These are phyloP conservation scores for Cassiopea andromeda DNA, from an alignment of 30 jellyfish, hydroid and myxozoan species.

Conservation along the genomic window DNA sequence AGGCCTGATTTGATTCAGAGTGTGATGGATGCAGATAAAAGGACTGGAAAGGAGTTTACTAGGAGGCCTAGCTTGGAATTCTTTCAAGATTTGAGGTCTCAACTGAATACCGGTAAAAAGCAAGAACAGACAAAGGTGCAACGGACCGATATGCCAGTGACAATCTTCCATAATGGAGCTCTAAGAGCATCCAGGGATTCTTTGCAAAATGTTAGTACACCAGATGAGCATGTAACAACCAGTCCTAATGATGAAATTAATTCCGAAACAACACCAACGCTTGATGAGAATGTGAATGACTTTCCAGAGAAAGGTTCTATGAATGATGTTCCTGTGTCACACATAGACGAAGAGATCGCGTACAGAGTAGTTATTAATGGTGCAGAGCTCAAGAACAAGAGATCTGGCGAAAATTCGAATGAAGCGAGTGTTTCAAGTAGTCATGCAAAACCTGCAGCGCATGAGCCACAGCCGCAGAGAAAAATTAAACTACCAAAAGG, in stretches of 20 bases:
- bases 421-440: background rate
- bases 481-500: slow-evolving; percentile 69
- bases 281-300: background rate
- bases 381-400: background rate
- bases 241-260: background rate
- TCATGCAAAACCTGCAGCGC: background rate
- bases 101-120: slow-evolving; percentile 27
- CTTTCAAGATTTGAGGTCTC: slow-evolving; percentile 65
- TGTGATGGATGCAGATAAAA: slow-evolving; percentile 56
- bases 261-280: background rate
- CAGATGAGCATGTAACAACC: background rate
- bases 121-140: slow-evolving; percentile 16
- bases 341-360: background rate
- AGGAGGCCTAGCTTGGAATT: slow-evolving; percentile 74
- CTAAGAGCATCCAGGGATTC: slow-evolving; percentile 50
- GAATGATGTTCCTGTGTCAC: background rate
- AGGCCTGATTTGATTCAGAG: slow-evolving; percentile 70
- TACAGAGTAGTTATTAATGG: slow-evolving; percentile 9
- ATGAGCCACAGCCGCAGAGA: slow-evolving; percentile 50
- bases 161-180: slow-evolving; percentile 54
- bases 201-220: background rate
- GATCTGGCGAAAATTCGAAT: background rate
- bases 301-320: background rate
- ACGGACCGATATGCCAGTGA: slow-evolving; percentile 29
- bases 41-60: slow-evolving; percentile 52